Evolutionary conservation across 2,113 vertebrate genomes (phyloP).

Genomic region (Tachysurus fulvidraco): DNA sequence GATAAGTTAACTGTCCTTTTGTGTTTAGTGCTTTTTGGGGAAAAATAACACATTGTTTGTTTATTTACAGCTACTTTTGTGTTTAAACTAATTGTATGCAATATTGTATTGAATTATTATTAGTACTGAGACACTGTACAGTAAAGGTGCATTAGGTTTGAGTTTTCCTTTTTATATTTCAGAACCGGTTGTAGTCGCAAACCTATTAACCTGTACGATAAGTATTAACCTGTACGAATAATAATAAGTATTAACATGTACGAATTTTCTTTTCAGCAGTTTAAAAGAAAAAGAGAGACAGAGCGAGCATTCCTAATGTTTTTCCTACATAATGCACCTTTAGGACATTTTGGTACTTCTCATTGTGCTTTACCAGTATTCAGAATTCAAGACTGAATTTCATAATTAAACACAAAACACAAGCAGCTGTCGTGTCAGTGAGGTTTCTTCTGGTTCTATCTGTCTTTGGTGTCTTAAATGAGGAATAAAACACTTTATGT

Average conservation of each 20-base stretch:
- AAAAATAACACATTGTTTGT: background rate
- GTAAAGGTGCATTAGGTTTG: slow-evolving; percentile 9
- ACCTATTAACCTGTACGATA: background rate
- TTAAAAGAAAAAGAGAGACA: background rate
- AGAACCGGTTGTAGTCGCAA: background rate
- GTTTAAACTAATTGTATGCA: background rate
- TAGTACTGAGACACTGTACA: background rate
- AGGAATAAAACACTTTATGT: background rate
- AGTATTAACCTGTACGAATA: background rate
- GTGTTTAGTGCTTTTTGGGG: slow-evolving; percentile 38
- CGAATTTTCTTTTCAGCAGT: background rate
- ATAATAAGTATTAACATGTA: background rate
- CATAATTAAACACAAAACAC: slow-evolving; percentile 36
- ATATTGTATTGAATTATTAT: slow-evolving; percentile 10
- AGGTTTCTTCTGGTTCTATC: background rate
- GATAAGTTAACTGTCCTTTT: slow-evolving; percentile 12
- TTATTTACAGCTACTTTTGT: background rate
- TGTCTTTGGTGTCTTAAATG: background rate
- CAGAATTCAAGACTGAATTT: slow-evolving; percentile 8
- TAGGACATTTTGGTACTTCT: slow-evolving; percentile 28
- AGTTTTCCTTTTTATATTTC: slow-evolving; percentile 6
- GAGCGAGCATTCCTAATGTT: background rate
- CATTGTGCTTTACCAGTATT: slow-evolving; percentile 17
- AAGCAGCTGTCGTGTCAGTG: background rate
- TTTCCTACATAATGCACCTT: slow-evolving; percentile 24